These are phyloP conservation scores for Poeciliopsis occidentalis DNA, from an alignment of 2,113 vertebrate genomes.

Conservation along the genomic window DNA sequence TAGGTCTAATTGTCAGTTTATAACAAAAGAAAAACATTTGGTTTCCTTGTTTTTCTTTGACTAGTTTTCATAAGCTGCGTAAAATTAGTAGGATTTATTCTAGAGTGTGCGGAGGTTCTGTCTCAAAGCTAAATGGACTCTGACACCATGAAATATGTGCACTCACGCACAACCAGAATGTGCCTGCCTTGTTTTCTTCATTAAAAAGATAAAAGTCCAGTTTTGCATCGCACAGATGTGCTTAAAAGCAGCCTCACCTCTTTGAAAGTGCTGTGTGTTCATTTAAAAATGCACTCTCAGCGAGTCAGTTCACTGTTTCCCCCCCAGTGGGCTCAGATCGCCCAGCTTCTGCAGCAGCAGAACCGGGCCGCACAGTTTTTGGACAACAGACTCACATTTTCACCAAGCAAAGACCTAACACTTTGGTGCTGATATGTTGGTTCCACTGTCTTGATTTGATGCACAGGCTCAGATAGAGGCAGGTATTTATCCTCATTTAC, in stretches of 20 bases:
- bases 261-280: conserved; percentile 71
- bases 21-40: neutral
- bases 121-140: neutral
- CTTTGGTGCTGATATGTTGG: neutral
- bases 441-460: conserved; percentile 3
- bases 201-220: conserved; percentile 35
- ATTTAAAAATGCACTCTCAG: conserved; percentile 71
- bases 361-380: conserved; percentile 49
- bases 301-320: conserved; percentile 44
- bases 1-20: neutral
- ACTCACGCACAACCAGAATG: conserved; percentile 3
- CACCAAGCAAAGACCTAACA: conserved; percentile 9
- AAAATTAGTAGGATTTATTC: conserved; percentile 2
- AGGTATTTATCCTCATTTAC: no score
- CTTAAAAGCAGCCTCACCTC: conserved; percentile 46
- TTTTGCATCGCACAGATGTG: conserved; percentile 45
- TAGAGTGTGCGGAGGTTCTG: neutral
- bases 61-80: neutral
- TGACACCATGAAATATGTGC: neutral
- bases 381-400: conserved; percentile 23
- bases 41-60: neutral
- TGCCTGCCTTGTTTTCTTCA: conserved; percentile 33
- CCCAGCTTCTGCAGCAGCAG: conserved; percentile 40
- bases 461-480: neutral
- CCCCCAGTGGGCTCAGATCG: conserved; percentile 24